A percentile compares a stretch with the other conserved stretches of the same genome.
Conservation (phyloP, 2,888 invertebrate genomes). For the Mimachlamys varia region DNA sequence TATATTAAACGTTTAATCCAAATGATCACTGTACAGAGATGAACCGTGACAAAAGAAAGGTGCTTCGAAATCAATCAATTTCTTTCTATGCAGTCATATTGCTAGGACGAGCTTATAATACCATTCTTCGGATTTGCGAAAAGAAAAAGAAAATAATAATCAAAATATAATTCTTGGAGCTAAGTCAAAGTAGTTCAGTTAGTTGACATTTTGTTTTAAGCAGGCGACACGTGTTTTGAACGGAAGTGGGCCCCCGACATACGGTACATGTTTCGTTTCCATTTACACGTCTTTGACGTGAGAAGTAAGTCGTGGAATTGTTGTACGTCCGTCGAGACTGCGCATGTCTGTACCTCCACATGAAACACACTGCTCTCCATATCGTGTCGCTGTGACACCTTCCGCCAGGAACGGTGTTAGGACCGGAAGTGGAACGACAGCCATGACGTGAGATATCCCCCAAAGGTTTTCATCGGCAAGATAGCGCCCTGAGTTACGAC, state of each 20-base stretch:
- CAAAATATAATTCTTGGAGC: too few species aligned
- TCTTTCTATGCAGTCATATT: too few species aligned
- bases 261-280: slow-evolving; percentile 20
- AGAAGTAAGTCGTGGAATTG: slow-evolving; percentile 6
- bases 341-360: slow-evolving; percentile 36
- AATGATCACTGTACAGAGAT: too few species aligned
- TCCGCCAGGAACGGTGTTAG: slow-evolving; percentile 21
- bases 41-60: too few species aligned
- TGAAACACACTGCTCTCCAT: slow-evolving; percentile 14
- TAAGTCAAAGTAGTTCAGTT: too few species aligned
- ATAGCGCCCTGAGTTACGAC: slow-evolving; percentile 31
- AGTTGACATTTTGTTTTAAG: too few species aligned
- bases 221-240: not conserved
- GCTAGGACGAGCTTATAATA: too few species aligned
- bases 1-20: too few species aligned
- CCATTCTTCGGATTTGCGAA: too few species aligned
- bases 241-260: not conserved
- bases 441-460: slow-evolving; percentile 33
- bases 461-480: slow-evolving; percentile 32
- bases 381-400: slow-evolving; percentile 16
- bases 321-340: slow-evolving; percentile 3
- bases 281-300: slow-evolving; percentile 6
- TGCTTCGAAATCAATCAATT: too few species aligned
- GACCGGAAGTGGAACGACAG: slow-evolving; percentile 20
- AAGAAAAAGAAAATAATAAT: too few species aligned